A percentile compares a stretch with the other conserved stretches of the same genome.
These are phyloP conservation scores for Scaptomyza montana DNA, from an alignment of 1,140 invertebrate species.

Conservation along the genomic window DNA sequence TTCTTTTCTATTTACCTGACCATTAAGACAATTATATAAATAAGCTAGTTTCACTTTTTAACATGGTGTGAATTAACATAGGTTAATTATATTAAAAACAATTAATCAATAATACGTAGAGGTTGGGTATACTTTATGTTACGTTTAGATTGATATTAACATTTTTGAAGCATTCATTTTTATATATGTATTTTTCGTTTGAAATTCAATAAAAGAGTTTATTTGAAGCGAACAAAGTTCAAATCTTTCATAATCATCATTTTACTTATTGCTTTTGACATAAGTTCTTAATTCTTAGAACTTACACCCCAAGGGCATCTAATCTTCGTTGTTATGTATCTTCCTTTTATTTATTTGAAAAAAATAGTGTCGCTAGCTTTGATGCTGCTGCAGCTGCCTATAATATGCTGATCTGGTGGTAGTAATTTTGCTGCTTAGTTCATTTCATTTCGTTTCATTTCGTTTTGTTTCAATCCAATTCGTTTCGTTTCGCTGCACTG, in stretches of 20 bases:
- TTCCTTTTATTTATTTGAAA: neutral
- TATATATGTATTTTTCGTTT: too few relatives aligned
- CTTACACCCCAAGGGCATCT: neutral
- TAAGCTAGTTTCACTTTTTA: neutral
- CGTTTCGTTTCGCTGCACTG: slow-evolving; percentile 69
- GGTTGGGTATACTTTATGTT: too few relatives aligned
- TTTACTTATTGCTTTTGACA: too few relatives aligned
- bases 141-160: too few relatives aligned
- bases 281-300: too few relatives aligned
- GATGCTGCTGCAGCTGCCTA: neutral
- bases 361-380: neutral
- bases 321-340: neutral
- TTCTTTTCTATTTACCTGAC: neutral
- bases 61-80: neutral
- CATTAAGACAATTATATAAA: neutral
- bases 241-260: too few relatives aligned
- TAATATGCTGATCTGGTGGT: slow-evolving; percentile 29
- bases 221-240: too few relatives aligned
- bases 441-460: slow-evolving; percentile 11
- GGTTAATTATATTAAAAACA: neutral
- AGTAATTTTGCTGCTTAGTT: neutral
- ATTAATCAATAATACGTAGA: too few relatives aligned
- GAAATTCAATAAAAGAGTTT: too few relatives aligned
- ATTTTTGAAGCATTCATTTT: too few relatives aligned
- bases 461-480: neutral